Evolutionary conservation across 1,140 invertebrate species (phyloP).

Genomic region (Psix sp.): DNA sequence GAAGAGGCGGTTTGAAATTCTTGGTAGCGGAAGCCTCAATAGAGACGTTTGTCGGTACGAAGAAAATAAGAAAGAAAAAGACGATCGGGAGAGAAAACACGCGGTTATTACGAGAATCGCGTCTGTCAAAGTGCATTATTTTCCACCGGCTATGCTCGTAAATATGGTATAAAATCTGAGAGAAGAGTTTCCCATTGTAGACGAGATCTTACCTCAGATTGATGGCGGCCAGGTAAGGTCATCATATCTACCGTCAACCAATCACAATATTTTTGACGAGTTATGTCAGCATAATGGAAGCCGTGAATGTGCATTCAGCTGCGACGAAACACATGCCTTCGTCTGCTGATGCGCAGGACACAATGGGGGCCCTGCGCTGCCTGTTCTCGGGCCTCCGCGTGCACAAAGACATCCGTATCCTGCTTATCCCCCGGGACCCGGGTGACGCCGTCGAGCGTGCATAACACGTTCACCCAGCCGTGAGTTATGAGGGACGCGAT

Average conservation of each 20-base stretch:
- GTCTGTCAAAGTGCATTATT: constrained; percentile 50
- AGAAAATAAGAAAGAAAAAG: constrained; percentile 5
- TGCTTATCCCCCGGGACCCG: constrained; percentile 74
- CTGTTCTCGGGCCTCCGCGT: constrained; percentile 65
- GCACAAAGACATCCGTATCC: constrained; percentile 74
- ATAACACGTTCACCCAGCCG: constrained; percentile 74
- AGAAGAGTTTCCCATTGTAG: constrained; percentile 52
- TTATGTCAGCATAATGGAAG: constrained; percentile 73
- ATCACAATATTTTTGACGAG: constrained; percentile 79
- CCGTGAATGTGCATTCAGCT: constrained; percentile 68
- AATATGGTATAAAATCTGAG: constrained; percentile 25
- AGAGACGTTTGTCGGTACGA: constrained; percentile 7
- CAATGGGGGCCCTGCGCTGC: constrained; percentile 66
- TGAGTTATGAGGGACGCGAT: constrained; percentile 78
- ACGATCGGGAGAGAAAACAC: constrained; percentile 9
- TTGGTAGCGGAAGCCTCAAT: constrained; percentile 5
- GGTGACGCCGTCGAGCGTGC: constrained; percentile 70
- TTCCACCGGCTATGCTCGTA: constrained; percentile 15
- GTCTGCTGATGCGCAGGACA: constrained; percentile 67
- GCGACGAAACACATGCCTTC: constrained; percentile 68
- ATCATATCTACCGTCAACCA: constrained; percentile 70
- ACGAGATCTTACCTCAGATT: constrained; percentile 26
- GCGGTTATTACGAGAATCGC: constrained; percentile 27
- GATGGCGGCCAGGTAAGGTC: constrained; percentile 70
- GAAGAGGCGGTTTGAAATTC: constrained; percentile 3